Evolutionary conservation across 2,113 vertebrate genomes (phyloP).

Genomic region (Ovis canadensis): DNA sequence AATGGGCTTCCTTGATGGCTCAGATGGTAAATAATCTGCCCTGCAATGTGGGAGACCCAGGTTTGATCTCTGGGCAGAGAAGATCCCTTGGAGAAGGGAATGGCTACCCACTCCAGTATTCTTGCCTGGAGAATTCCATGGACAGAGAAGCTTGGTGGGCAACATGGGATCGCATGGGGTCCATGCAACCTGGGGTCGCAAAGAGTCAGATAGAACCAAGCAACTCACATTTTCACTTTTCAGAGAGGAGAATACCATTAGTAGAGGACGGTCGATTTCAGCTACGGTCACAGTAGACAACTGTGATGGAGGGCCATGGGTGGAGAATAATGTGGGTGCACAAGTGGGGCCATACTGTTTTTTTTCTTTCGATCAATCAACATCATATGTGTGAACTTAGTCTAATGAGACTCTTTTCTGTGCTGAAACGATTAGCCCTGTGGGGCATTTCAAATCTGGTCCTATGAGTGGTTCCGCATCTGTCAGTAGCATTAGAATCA

Average conservation of each 20-base stretch:
- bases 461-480: neutral
- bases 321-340: neutral
- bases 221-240: neutral
- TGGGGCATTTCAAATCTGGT: neutral
- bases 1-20: neutral
- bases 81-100: neutral
- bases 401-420: neutral
- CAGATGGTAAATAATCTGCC: neutral
- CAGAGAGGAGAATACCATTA: neutral
- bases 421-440: neutral
- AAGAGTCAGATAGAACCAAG: neutral
- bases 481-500: neutral
- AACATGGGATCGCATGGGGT: neutral
- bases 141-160: neutral
- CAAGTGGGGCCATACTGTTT: neutral
- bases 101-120: neutral
- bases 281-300: neutral
- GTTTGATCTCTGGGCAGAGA: neutral
- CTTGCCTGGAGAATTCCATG: neutral
- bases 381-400: neutral
- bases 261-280: neutral
- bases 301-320: neutral
- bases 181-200: neutral
- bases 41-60: neutral
- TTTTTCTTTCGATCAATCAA: neutral